Base-by-base conservation (phyloP, 2,113 vertebrate species). In the Solea solea region DNA sequence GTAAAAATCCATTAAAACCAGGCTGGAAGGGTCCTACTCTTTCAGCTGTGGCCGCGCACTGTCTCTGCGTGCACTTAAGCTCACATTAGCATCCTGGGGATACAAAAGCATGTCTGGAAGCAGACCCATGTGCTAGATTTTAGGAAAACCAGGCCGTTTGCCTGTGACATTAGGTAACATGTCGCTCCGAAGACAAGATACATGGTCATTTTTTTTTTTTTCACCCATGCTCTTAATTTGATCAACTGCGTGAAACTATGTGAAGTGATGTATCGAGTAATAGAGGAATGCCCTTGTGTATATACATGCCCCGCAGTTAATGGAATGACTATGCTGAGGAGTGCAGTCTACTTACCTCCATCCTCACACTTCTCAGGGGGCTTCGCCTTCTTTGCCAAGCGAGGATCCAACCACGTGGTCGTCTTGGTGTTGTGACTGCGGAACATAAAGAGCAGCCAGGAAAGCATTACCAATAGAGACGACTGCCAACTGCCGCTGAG, bases 281-380 rank as follows among this genome's bases (percentile, higher is more conserved):
- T 65, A 45, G 27, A 68, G 61, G 46, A 67, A 46, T 44, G 44
- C 28, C 48, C 63, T 2, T 58, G 69, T 78, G 69, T 74, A 58
- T 72, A 69, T 21, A 41, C 64, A 75, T 53, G 70, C 48, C 63
- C 64, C 59, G 66, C 60, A n/a, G 48, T 62, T 78, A 71, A 78
- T 73, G 55, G 68, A 46, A 41, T 56, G 14, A 68, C 21, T 54
- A 39, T 41, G 28, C 76, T 58, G 59, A 61, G 74, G 54, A 14
- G 51, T 60, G 65, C 34, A 45, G 58, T 65, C 55, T 8, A 78
- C 82, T 39, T 86, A 99, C 98, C 98, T 93, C 96, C 97, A 74
- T 99, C 96, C 83, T 97, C 96, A 83, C 97, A 99, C 72, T 99
- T 98, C 91, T 99, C 98, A 1, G 97, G 96, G 72, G 98, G 96